A percentile compares a stretch with the other conserved stretches of the same genome.
Evolutionary conservation across 2,888 invertebrate species (phyloP).

Genomic region (Rugalucina vietnamica): DNA sequence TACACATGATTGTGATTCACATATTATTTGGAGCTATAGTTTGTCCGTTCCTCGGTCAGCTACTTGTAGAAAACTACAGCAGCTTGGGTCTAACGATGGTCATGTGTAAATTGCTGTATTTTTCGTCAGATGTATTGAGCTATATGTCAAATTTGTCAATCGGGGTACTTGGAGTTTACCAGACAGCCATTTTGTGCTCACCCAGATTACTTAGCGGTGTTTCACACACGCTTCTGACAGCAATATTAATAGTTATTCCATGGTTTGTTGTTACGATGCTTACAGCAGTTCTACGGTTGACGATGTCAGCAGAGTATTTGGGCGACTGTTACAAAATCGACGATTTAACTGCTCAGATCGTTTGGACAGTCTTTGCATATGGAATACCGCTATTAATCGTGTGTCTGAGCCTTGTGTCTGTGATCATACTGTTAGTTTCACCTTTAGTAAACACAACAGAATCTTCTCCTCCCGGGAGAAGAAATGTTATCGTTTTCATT

Average conservation of each 20-base stretch:
- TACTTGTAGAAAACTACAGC: slow-evolving; percentile 19
- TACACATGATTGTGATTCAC: slow-evolving; percentile 52
- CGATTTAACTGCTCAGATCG: slow-evolving; percentile 48
- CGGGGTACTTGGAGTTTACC: slow-evolving; percentile 54
- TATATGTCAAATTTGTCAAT: slow-evolving; percentile 57
- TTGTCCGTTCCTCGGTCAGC: slow-evolving; percentile 51
- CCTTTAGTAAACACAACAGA: slow-evolving; percentile 16
- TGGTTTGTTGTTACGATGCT: slow-evolving; percentile 54
- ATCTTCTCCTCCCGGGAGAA: slow-evolving; percentile 32
- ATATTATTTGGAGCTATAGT: slow-evolving; percentile 48
- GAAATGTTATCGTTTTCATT: slow-evolving; percentile 43
- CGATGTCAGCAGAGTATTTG: slow-evolving; percentile 59
- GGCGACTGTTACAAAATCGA: slow-evolving; percentile 54
- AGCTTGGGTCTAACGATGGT: slow-evolving; percentile 28
- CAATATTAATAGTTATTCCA: slow-evolving; percentile 55
- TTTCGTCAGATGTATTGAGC: slow-evolving; percentile 40
- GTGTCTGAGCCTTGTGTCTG: slow-evolving; percentile 33
- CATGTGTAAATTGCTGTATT: slow-evolving; percentile 50
- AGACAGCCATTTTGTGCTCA: slow-evolving; percentile 46
- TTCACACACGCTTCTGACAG: slow-evolving; percentile 43
- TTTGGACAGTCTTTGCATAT: slow-evolving; percentile 49
- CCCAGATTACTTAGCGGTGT: slow-evolving; percentile 51
- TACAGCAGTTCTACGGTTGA: slow-evolving; percentile 49
- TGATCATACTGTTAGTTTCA: slow-evolving; percentile 28
- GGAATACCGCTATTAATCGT: slow-evolving; percentile 42